phyloP scores from a whole-genome alignment of 2,888 invertebrate genomes.

The Agrochola lota region DNA sequence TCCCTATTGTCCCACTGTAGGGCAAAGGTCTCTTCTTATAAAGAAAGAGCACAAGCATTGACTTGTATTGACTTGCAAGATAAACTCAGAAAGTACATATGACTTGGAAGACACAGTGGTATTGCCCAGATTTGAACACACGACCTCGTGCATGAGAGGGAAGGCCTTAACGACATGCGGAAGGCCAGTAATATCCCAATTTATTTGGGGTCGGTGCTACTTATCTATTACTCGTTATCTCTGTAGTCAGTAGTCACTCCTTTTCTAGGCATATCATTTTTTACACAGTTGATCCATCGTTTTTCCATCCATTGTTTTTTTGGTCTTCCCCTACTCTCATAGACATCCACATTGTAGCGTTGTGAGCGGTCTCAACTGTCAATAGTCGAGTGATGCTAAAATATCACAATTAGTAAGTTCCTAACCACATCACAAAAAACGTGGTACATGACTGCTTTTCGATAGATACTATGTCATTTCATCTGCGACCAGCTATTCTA shows the following conservation, averaged over 20 bases:
- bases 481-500: too few species aligned
- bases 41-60: not conserved
- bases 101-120: not conserved
- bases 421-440: too few species aligned
- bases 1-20: too few species aligned
- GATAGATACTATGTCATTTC: too few species aligned
- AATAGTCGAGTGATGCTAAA: too few species aligned
- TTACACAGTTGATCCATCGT: not conserved
- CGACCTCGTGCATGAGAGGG: not conserved
- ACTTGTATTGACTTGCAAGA: not conserved
- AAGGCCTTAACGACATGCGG: too few species aligned
- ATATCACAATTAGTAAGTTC: too few species aligned
- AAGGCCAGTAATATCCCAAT: not conserved
- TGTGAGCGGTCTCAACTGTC: too few species aligned
- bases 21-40: not conserved
- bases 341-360: not conserved
- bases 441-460: too few species aligned
- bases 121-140: not conserved
- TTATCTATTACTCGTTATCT: not conserved
- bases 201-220: not conserved
- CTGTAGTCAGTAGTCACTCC: not conserved
- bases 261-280: not conserved
- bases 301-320: too few species aligned
- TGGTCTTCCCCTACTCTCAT: not conserved
- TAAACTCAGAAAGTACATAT: not conserved